Evolutionary conservation across 1,140 invertebrate species (phyloP), one percentile per base, ranked within the genome.

Genomic region (Ceratina japonica): DNA sequence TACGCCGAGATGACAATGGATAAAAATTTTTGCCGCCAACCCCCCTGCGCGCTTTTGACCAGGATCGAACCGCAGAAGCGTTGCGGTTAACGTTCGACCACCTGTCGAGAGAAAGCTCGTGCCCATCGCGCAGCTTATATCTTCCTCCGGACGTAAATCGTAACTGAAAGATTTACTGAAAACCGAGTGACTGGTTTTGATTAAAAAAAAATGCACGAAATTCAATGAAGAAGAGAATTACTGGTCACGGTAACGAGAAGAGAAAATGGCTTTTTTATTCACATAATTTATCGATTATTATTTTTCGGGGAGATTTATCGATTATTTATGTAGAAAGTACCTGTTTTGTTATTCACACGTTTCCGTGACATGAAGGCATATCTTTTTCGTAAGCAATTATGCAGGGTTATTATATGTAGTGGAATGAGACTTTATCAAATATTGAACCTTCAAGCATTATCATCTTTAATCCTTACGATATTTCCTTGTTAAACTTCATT

Each of bases 1-100:
- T n/a, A n/a, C 51, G 2, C 62, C 59, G 20, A 81, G 78, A 87
- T 86, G 75, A 87, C 86, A 87, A 87, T 81, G 81, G 80, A 81
- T 79, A 85, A 85, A 87, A 82, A 75, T 87, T 73, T 75, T 63
- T 56, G 16, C 54, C 16, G 54, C 54, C 54, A n/a, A 18, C 31
- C 56, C 20, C 72, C 78, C 37, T 73, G 69, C 63, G 49, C n/a
- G 78, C n/a, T 37, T 0, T 7, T 18, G 71, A 18, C 62, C 56
- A 54, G 63, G 64, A 79, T 66, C 61, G 62, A 79, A 66, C 62
- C 77, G 54, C 77, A 74, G 78, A 80, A 75, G 78, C 51, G 78
- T 83, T 51, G 69, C 51, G 62, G 84, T 61, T 68, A 79, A 80
- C 71, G 83, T 56, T 44, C n/a, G 82, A 83, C 84, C 81, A 83